Conservation (phyloP, 2,888 invertebrate genomes). For the Ormia ochracea region DNA sequence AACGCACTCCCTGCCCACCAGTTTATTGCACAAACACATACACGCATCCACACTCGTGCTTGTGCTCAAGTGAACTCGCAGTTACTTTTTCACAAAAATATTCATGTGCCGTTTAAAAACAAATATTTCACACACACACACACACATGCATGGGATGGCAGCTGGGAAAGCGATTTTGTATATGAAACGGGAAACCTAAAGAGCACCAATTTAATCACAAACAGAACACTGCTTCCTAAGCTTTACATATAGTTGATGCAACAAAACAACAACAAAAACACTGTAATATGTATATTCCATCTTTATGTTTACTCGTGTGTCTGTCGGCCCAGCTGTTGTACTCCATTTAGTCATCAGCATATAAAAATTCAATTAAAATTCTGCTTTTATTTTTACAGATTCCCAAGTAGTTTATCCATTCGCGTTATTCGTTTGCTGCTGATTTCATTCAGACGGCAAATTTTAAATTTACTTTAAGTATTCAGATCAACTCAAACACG, state of each 20-base stretch:
- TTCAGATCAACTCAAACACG: neutral
- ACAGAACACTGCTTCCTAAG: neutral
- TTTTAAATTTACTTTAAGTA: neutral
- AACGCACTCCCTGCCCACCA: too few species aligned
- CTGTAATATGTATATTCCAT: neutral
- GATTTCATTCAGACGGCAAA: neutral
- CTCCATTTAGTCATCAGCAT: conserved; percentile 12
- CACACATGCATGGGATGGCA: too few species aligned
- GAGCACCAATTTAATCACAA: too few species aligned
- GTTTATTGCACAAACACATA: too few species aligned
- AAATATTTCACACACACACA: too few species aligned
- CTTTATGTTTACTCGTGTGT: neutral
- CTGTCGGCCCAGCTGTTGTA: neutral
- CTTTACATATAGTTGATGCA: neutral
- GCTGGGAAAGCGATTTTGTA: too few species aligned
- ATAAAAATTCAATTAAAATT: conserved; percentile 29
- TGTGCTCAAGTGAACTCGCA: too few species aligned
- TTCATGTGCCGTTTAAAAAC: too few species aligned
- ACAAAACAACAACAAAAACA: neutral
- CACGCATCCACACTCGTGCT: too few species aligned
- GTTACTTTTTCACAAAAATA: too few species aligned
- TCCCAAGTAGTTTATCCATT: conserved; percentile 10
- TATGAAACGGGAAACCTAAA: too few species aligned
- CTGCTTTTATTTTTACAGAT: conserved; percentile 23
- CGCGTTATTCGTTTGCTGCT: neutral